These are phyloP conservation scores for Microchirus variegatus DNA, from an alignment of 2,797 vertebrate genomes.

Conservation along the genomic window DNA sequence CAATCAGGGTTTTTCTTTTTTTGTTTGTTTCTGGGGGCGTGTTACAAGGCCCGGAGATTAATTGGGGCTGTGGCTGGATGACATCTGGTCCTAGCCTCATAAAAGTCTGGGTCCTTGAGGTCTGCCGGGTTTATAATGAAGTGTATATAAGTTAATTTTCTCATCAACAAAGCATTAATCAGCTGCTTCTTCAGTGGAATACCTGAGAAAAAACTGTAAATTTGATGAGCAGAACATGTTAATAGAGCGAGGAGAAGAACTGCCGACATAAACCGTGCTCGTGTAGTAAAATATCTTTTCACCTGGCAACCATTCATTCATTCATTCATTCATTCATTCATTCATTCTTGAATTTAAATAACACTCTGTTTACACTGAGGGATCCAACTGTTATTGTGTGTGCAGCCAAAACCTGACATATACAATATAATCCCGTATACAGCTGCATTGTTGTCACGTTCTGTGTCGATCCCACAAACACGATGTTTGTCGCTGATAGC, in stretches of 20 bases:
- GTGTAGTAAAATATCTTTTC: conserved; percentile 5
- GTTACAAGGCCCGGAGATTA: conserved; percentile 85
- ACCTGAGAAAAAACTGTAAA: conserved; percentile 42
- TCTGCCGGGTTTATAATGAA: conserved; percentile 88
- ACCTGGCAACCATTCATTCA: background rate
- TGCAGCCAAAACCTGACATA: background rate
- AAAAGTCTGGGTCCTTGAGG: conserved; percentile 79
- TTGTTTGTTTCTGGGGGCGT: conserved; percentile 77
- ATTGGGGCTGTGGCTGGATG: conserved; percentile 88
- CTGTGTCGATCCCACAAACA: background rate
- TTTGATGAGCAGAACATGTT: conserved; percentile 42
- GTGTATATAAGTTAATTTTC: conserved; percentile 93
- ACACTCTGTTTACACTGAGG: no score
- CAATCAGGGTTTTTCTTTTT: conserved; percentile 69
- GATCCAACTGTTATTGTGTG: background rate
- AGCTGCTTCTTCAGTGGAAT: conserved; percentile 23
- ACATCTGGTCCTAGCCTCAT: conserved; percentile 82
- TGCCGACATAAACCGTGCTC: background rate
- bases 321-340: no score
- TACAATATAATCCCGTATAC: background rate
- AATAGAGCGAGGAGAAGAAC: conserved; percentile 4
- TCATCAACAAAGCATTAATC: conserved; percentile 86
- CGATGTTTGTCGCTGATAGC: no score
- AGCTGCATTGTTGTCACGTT: background rate
- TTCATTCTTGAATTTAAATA: background rate